Conservation (phyloP, 64 coral and sea anemone genomes). For the Stylophora pistillata region DNA sequence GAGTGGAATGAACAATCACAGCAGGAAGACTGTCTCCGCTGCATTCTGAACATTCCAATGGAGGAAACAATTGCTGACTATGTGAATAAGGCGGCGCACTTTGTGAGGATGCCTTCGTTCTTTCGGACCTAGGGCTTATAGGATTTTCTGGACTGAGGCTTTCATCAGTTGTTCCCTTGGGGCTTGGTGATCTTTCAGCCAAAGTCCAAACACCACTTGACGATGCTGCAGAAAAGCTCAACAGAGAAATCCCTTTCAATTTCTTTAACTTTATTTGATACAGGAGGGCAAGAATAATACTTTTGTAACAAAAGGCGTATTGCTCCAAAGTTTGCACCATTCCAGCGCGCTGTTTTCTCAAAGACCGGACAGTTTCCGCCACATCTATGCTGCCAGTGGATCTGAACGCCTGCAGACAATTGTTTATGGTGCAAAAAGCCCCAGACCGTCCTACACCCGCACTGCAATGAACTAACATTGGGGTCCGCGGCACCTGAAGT, state of each 20-base stretch:
- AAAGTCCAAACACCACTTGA: neutral
- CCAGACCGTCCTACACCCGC: slow-evolving; percentile 57
- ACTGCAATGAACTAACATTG: slow-evolving; percentile 60
- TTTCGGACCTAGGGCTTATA: neutral
- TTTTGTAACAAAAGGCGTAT: slow-evolving; percentile 62
- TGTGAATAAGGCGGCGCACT: slow-evolving; percentile 11
- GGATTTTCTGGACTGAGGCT: neutral
- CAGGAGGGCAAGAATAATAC: slow-evolving; percentile 38
- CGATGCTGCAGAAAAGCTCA: neutral
- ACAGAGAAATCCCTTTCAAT: slow-evolving; percentile 19
- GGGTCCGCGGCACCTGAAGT: slow-evolving; percentile 19
- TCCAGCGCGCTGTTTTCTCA: slow-evolving; percentile 59
- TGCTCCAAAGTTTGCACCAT: slow-evolving; percentile 76
- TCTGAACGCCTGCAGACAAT: slow-evolving; percentile 45
- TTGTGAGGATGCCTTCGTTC: neutral
- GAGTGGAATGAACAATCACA: slow-evolving; percentile 22
- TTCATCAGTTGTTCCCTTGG: neutral
- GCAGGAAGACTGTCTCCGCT: neutral
- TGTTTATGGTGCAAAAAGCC: slow-evolving; percentile 54
- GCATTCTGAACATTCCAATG: neutral
- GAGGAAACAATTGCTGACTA: slow-evolving; percentile 10
- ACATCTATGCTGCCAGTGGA: slow-evolving; percentile 38
- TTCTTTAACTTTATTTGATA: slow-evolving; percentile 38
- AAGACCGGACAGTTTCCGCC: slow-evolving; percentile 9
- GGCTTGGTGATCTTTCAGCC: neutral